These are phyloP conservation scores for Eilema griseolum DNA, from an alignment of 2,888 invertebrate genomes.

Conservation along the genomic window DNA sequence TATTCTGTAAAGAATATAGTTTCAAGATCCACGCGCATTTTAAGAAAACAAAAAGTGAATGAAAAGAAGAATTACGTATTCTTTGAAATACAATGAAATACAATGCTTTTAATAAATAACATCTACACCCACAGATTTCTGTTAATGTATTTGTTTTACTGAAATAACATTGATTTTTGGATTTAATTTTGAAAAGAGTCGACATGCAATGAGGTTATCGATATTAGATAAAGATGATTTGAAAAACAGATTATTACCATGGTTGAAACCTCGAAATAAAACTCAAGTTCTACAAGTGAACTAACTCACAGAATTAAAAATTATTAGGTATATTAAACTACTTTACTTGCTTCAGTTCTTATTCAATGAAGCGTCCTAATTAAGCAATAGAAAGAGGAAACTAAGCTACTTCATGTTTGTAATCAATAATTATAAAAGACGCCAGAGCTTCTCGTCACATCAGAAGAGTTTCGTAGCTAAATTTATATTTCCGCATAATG, in stretches of 20 bases:
- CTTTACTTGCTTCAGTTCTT: not conserved
- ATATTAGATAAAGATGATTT: no score
- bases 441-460: constrained; percentile 37
- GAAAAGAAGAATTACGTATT: not conserved
- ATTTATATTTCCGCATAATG: constrained; percentile 64
- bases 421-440: constrained; percentile 49
- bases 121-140: not conserved
- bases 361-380: constrained; percentile 6
- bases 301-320: not conserved
- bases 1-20: not conserved
- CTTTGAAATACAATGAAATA: no score
- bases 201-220: not conserved
- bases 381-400: constrained; percentile 5
- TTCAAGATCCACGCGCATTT: not conserved
- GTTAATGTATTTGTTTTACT: not conserved
- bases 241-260: no score
- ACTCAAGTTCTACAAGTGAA: not conserved
- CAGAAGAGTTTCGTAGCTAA: constrained; percentile 49
- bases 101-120: no score
- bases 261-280: no score
- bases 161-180: no score
- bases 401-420: constrained; percentile 18
- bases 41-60: not conserved
- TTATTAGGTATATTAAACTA: no score
- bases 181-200: not conserved